A percentile compares a stretch with the other conserved stretches of the same genome.
Conservation (phyloP, 2,888 invertebrate species). For the Hetaerina titia region DNA sequence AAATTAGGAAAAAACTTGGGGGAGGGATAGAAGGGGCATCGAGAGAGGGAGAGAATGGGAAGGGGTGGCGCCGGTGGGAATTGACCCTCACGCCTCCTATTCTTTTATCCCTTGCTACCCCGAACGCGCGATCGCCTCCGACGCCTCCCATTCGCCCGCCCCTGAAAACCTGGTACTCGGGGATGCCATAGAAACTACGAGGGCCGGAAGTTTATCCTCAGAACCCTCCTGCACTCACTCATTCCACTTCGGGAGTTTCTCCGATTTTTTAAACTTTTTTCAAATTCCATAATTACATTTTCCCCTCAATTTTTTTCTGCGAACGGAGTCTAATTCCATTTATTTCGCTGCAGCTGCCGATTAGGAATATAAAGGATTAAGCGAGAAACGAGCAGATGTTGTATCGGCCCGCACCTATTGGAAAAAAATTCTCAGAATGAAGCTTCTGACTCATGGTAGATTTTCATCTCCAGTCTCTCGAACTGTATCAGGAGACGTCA, state of each 20-base stretch:
- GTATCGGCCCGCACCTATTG: background rate
- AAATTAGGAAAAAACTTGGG: conserved; percentile 48
- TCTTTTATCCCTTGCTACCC: background rate
- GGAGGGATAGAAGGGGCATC: background rate
- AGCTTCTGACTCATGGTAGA: background rate
- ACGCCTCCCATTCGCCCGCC: background rate
- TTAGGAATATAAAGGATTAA: conserved; percentile 27
- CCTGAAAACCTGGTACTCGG: background rate
- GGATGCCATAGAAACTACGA: background rate
- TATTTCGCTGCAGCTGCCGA: conserved; percentile 16
- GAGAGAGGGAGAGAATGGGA: background rate
- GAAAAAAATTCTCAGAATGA: background rate
- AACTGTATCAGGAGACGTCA: background rate
- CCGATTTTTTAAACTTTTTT: background rate
- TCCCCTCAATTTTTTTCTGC: conserved; percentile 32
- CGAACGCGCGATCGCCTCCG: background rate
- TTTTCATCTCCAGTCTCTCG: background rate
- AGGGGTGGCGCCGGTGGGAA: background rate
- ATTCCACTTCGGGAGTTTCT: background rate
- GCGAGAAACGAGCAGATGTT: conserved; percentile 14
- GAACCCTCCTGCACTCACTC: background rate
- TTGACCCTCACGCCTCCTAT: conserved; percentile 13
- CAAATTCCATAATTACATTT: conserved; percentile 56
- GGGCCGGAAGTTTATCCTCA: background rate
- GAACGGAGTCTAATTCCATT: conserved; percentile 16